These are phyloP conservation scores for Harpalus rubripes DNA, from an alignment of 2,888 invertebrate species.

Conservation along the genomic window DNA sequence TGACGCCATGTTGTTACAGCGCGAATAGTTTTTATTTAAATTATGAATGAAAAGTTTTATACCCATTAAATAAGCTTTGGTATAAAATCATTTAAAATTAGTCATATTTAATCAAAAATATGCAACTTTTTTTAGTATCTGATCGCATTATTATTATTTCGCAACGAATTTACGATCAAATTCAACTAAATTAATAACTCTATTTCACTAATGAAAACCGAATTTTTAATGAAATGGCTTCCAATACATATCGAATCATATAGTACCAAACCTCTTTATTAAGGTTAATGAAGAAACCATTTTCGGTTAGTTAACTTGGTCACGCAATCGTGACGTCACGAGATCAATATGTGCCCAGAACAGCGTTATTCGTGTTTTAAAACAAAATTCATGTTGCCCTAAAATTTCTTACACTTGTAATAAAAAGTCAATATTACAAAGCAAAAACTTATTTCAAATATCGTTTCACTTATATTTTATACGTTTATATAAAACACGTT, in stretches of 20 bases:
- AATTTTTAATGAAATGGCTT: constrained; percentile 12
- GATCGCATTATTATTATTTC: too few relatives aligned
- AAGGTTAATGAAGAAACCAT: constrained; percentile 53
- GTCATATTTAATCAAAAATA: too few relatives aligned
- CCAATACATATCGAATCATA: constrained; percentile 21
- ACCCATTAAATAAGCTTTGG: too few relatives aligned
- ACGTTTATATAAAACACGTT: constrained; percentile 18
- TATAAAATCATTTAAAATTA: too few relatives aligned
- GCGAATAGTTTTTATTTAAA: too few relatives aligned
- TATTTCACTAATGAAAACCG: neutral
- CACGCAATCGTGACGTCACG: constrained; percentile 54
- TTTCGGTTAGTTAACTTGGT: constrained; percentile 41
- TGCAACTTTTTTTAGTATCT: too few relatives aligned
- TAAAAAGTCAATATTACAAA: constrained; percentile 7
- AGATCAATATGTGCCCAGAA: constrained; percentile 47
- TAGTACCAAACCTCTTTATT: constrained; percentile 26
- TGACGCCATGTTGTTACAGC: too few relatives aligned
- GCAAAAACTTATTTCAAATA: constrained; percentile 19
- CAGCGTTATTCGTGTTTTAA: constrained; percentile 50
- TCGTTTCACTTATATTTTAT: constrained; percentile 12
- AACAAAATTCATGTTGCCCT: constrained; percentile 34
- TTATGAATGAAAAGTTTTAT: too few relatives aligned
- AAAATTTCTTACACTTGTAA: constrained; percentile 15
- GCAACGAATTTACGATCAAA: too few relatives aligned
- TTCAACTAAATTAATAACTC: neutral